Base-by-base conservation (phyloP, 1,140 invertebrate genomes). In the Aporrectodea caliginosa region DNA sequence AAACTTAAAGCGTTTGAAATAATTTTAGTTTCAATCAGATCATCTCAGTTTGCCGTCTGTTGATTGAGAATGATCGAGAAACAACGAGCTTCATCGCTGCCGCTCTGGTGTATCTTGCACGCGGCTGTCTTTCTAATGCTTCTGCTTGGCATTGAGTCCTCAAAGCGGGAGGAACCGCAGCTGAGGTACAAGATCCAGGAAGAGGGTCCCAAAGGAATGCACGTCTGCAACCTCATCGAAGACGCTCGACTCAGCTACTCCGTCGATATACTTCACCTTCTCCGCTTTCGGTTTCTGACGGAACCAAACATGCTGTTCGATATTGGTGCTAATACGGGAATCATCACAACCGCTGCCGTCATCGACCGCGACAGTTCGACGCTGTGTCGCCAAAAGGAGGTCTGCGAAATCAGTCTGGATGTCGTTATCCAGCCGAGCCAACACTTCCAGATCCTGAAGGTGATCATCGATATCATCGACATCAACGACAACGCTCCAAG, bases 391-490 rank as follows among this genome's bases (percentile, higher is more conserved):
- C 68, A 73, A 16, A 69, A 33, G 29, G 71, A 78, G 33, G 14
- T 27, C 14, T 81, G 80, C 72, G 32, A 34, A 29, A 6, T 81
- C 32, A 69, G 27, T 33, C 30, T 77, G 6, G 80, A 81, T 43
- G 73, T 81, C 69, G 77, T 76, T 70, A 72, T 78, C 22, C 35
- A 69, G 35, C 80, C 80, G n/a, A 29, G 58, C 1, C 32, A 74
- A 31, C 73, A 81, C 72, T 81, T 81, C 72, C 76, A 76, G n/a
- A 72, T 81, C 22, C 35, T 81, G 2, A 32, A 80, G 27, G 80
- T 84, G 33, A 69, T 73, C 14, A 80, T 86, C n/a, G 73, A 79
- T 43, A 78, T 86, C 80, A 94, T 96, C 69, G 92, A 87, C 81
- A 78, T 85, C 12, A 87, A 87, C 78, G 85, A 87, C 81, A 83